phyloP scores from a whole-genome alignment of 2,113 vertebrate genomes.

The Pelecanus crispus region DNA sequence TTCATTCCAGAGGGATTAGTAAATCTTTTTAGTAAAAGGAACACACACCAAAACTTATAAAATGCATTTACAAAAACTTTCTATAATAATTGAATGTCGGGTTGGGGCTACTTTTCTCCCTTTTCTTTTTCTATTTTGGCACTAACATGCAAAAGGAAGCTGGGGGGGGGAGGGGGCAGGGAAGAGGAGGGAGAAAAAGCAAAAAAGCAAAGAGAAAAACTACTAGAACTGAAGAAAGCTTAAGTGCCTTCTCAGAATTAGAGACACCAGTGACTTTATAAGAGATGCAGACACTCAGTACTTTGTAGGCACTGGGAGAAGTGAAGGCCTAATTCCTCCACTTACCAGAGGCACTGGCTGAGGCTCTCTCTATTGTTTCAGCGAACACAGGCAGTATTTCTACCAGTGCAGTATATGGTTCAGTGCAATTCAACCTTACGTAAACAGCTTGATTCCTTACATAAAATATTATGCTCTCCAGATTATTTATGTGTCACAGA shows the following conservation, averaged over 20 bases:
- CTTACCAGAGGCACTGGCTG: background rate
- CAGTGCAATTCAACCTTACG: slow-evolving; percentile 1
- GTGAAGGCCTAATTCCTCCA: background rate
- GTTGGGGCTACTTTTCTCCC: background rate
- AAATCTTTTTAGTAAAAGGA: background rate
- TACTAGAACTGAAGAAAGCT: background rate
- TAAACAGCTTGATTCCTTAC: slow-evolving; percentile 2
- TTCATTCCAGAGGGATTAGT: slow-evolving; percentile 32
- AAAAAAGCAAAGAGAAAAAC: background rate
- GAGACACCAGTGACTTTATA: background rate
- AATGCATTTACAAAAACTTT: background rate
- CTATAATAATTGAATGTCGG: background rate
- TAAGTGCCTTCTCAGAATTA: background rate
- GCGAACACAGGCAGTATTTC: slow-evolving; percentile 10
- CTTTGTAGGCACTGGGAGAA: background rate
- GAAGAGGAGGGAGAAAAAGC: background rate
- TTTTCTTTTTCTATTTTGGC: slow-evolving; percentile 18
- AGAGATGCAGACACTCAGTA: background rate
- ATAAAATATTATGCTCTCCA: slow-evolving; percentile 35
- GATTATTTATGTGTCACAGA: slow-evolving; percentile 34
- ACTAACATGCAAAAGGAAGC: background rate
- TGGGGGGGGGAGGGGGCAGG: rapidly evolving
- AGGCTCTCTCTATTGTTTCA: background rate
- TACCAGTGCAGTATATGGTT: background rate
- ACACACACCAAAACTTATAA: background rate